Conservation (phyloP, 2,888 invertebrate species). For the Mesorhabditis belari region DNA sequence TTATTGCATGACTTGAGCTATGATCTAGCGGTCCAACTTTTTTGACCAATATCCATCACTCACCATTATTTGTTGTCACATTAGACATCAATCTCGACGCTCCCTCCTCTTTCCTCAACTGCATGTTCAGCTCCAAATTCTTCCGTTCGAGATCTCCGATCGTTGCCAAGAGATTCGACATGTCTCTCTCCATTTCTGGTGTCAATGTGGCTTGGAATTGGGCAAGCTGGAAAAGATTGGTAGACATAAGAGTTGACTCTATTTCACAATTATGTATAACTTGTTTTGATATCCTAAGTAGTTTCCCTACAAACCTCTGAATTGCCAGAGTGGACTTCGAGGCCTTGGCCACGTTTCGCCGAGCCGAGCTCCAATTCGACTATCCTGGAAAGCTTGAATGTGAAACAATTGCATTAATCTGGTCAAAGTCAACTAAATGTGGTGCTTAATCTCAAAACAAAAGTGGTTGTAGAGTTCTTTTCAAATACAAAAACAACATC, state of each 20-base stretch:
- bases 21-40: too few relatives aligned
- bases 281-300: not conserved
- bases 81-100: not conserved
- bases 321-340: conserved; percentile 66
- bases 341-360: conserved; percentile 61
- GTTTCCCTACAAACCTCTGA: conserved; percentile 16
- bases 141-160: conserved; percentile 44
- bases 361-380: conserved; percentile 43
- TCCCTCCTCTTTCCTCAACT: conserved; percentile 16
- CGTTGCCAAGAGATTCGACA: conserved; percentile 36
- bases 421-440: not conserved
- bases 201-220: conserved; percentile 15
- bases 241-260: too few relatives aligned
- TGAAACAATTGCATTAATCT: not conserved
- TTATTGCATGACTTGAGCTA: too few relatives aligned
- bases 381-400: conserved; percentile 25
- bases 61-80: too few relatives aligned
- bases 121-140: conserved; percentile 23
- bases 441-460: too few relatives aligned
- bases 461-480: too few relatives aligned
- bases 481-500: too few relatives aligned
- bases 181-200: conserved; percentile 44
- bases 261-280: too few relatives aligned
- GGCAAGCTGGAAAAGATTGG: not conserved
- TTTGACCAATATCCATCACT: too few relatives aligned